Evolutionary conservation across 2,888 invertebrate genomes (phyloP).

Genomic region (Acanthosepion lycidas): DNA sequence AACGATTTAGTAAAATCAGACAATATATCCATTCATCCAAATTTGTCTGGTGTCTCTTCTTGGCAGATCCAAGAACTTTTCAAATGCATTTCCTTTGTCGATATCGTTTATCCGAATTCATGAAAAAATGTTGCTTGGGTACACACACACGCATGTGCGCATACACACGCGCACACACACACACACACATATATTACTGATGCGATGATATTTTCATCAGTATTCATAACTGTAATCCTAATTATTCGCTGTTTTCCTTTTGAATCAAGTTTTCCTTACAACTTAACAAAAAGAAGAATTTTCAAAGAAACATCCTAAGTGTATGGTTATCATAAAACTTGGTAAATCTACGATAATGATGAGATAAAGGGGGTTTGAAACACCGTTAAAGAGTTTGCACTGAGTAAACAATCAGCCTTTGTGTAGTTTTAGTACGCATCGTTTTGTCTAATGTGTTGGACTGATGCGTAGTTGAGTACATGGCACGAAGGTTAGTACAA

Average conservation of each 20-base stretch:
- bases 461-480: background rate
- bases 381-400: slow-evolving; percentile 20
- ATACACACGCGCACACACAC: too few species aligned
- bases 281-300: background rate
- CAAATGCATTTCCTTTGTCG: too few species aligned
- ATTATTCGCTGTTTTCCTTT: background rate
- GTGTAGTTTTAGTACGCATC: background rate
- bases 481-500: background rate
- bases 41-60: too few species aligned
- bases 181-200: background rate
- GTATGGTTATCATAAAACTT: background rate
- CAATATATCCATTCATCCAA: too few species aligned
- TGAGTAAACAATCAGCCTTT: background rate
- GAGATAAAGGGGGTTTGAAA: background rate
- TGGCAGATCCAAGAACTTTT: too few species aligned
- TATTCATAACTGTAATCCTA: background rate
- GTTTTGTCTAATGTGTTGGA: background rate
- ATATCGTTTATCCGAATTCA: too few species aligned
- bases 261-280: background rate
- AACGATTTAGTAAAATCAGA: too few species aligned
- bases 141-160: too few species aligned
- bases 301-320: background rate
- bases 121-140: too few species aligned
- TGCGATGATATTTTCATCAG: background rate
- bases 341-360: background rate